Base-by-base conservation (phyloP, 2,113 vertebrate genomes). In the Chloropsis hardwickii region DNA sequence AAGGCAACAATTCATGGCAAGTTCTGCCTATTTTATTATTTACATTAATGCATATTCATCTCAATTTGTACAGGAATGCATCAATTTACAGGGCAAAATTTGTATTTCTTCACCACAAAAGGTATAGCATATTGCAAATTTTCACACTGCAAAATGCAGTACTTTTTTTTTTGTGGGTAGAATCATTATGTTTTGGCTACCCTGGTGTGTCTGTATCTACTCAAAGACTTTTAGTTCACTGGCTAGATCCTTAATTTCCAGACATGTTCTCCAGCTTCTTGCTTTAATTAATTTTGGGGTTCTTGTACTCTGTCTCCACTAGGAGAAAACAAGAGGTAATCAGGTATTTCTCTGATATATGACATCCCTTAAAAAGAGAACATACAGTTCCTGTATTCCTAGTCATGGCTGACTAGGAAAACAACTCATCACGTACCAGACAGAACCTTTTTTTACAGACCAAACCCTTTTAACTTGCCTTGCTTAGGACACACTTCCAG, bases 41-140 rank as follows among this genome's bases (percentile, higher is more conserved):
- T 86, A 95, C 64, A 67, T n/a, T 83, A 72, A 88, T 72, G 58
- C 58, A 89, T 77, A 89, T 83, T 91, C 67, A 83, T 89, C 64
- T 88, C 87, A 83, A 40, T 29, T 94, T 73, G 33, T 33, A 93
- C n/a, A 76, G 37, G 57, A 83, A 92, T 60, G 58, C 48, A 91
- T 86, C 48, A 20, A 33, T 81, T 86, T 58, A 15, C 45, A 91
- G 54, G n/a, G 37, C 50, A 86, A 81, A 86, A 88, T 62, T 33
- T 12, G 1, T 69, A 81, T 64, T 70, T 86, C 31, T 86, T 91
- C 48, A 0, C 78, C 69, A 87, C 18, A 70, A 93, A 91, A 91
- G 48, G 48, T 86, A 47, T 54, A 92, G 66, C 44, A 88, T 79
- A 88, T 54, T 86, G 76, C 42, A 88, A 82, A 54, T 37, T 28